These are phyloP conservation scores for Branchinecta lindahli DNA, from an alignment of 1,140 invertebrate species.

Conservation along the genomic window DNA sequence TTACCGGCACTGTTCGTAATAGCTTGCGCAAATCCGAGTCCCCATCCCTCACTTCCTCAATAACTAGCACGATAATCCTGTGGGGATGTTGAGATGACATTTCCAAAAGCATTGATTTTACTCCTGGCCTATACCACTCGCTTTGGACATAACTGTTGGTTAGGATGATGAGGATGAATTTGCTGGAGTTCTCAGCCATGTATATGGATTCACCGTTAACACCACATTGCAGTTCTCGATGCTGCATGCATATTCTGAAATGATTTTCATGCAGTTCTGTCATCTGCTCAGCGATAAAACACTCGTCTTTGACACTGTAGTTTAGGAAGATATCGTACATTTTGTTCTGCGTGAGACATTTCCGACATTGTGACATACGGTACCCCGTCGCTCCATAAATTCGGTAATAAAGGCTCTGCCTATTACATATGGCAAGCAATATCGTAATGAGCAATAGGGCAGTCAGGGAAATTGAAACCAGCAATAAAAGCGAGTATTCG, in stretches of 20 bases:
- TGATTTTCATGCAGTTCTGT: conserved; percentile 62
- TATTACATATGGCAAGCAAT: conserved; percentile 69
- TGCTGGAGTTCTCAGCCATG: conserved; percentile 71
- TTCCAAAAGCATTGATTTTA: background rate
- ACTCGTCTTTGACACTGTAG: conserved; percentile 81
- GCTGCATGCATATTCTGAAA: conserved; percentile 78
- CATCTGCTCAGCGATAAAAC: conserved; percentile 71
- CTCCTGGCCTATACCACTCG: conserved; percentile 57
- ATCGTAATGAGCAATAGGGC: conserved; percentile 50
- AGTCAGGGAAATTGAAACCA: conserved; percentile 50
- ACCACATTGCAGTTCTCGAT: conserved; percentile 51
- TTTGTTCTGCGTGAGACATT: conserved; percentile 42
- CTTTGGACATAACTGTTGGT: conserved; percentile 86
- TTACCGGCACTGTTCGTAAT: conserved; percentile 6
- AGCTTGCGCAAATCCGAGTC: conserved; percentile 2
- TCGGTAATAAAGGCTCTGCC: conserved; percentile 74
- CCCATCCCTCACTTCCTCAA: background rate
- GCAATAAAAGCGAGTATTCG: conserved; percentile 40
- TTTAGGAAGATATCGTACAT: conserved; percentile 84
- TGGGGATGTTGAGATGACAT: background rate
- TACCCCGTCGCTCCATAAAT: conserved; percentile 42
- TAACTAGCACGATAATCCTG: conserved; percentile 6
- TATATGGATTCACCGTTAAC: conserved; percentile 74
- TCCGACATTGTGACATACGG: conserved; percentile 43
- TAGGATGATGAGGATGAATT: conserved; percentile 74